Conservation (phyloP, 1,140 invertebrate species). For the Orius laevigatus region DNA sequence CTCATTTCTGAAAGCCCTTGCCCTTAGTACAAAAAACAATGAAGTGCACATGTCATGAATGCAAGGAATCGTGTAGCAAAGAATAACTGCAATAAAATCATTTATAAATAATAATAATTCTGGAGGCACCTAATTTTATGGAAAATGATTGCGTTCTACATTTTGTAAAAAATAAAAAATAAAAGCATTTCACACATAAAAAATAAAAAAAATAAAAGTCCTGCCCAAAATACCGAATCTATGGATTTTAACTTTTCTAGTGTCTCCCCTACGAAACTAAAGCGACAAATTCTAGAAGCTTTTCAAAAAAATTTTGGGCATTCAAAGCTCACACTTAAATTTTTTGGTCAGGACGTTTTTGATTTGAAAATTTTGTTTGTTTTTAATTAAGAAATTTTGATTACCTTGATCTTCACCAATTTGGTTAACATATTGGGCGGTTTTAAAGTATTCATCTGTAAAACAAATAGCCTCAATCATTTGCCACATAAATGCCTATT, state of each 20-base stretch:
- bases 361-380: constrained; percentile 8
- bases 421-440: constrained; percentile 16
- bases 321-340: too few species aligned
- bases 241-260: constrained; percentile 8
- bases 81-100: background rate
- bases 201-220: background rate
- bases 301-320: too few species aligned
- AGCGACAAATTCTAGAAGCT: too few species aligned
- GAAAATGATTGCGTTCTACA: too few species aligned
- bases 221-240: too few species aligned
- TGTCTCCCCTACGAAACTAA: background rate
- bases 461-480: constrained; percentile 16
- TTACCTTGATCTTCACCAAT: constrained; percentile 17
- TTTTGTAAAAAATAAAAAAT: constrained; percentile 1
- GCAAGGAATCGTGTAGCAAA: background rate
- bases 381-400: constrained; percentile 3
- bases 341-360: constrained; percentile 9
- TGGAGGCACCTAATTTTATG: too few species aligned
- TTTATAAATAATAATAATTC: background rate
- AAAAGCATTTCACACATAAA: background rate
- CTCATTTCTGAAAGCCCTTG: background rate
- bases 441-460: constrained; percentile 17
- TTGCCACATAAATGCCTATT: constrained; percentile 6
- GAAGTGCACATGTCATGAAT: background rate
- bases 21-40: background rate